Percentiles rank a stretch among this genome's conserved stretches.
Conservation (phyloP, 2,113 vertebrate genomes). For the Panthera tigris region DNA sequence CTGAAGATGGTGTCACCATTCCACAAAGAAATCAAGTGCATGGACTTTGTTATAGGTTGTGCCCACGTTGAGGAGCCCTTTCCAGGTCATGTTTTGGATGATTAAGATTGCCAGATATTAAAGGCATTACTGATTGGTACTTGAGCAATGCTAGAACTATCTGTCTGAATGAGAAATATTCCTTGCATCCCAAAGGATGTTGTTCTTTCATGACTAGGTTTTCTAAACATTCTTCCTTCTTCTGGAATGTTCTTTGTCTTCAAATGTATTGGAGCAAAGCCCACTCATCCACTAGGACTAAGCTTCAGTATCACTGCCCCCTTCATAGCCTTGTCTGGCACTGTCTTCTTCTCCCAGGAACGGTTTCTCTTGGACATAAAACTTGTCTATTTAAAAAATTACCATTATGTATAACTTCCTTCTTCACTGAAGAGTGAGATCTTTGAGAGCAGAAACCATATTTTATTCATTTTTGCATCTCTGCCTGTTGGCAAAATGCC, state of each 20-base stretch:
- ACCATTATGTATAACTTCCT: background rate
- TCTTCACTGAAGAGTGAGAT: background rate
- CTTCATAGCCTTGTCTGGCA: background rate
- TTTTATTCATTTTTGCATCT: slow-evolving; percentile 17
- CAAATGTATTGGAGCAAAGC: background rate
- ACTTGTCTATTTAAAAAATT: background rate
- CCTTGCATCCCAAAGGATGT: background rate
- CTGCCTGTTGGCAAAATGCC: background rate
- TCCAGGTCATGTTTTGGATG: background rate
- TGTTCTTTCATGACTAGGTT: background rate
- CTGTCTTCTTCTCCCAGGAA: background rate
- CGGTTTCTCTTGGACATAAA: background rate
- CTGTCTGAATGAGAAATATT: background rate
- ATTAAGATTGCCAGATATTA: background rate
- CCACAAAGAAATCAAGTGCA: background rate
- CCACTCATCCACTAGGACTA: background rate
- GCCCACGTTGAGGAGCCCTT: background rate
- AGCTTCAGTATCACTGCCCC: background rate
- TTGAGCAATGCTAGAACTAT: background rate
- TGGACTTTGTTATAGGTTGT: background rate
- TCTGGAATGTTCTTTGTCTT: background rate
- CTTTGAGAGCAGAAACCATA: background rate
- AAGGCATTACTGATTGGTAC: background rate
- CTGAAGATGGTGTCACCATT: background rate
- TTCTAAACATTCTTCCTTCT: background rate